Conservation (phyloP, 1,140 invertebrate genomes). For the Oreohelix idahoensis region DNA sequence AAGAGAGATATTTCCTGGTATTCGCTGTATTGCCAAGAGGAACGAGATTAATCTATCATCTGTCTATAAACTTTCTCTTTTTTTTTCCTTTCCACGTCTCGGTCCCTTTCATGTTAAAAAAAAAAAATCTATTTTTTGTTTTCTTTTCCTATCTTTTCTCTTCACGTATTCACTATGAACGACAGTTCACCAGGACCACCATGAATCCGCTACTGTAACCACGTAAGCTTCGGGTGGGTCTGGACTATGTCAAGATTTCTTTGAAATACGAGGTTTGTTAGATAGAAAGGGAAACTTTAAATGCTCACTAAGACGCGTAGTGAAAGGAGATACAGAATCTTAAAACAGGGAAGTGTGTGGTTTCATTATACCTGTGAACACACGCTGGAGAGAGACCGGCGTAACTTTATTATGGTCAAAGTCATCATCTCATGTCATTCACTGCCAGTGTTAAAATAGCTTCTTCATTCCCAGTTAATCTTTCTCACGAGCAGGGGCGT, state of each 20-base stretch:
- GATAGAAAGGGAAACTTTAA: background rate
- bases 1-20: background rate
- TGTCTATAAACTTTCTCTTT: constrained; percentile 1
- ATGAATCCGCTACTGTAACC: background rate
- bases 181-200: background rate
- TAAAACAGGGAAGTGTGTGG: background rate
- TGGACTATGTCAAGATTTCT: constrained; percentile 3
- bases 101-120: background rate
- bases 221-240: background rate
- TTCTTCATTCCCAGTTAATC: no score
- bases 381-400: no score
- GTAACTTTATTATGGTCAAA: no score
- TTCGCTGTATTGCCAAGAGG: background rate
- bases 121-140: background rate
- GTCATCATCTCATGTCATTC: no score
- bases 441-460: no score
- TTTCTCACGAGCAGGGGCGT: no score
- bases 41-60: background rate
- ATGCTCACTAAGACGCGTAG: background rate
- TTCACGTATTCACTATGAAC: background rate
- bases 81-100: background rate
- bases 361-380: background rate
- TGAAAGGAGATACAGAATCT: background rate
- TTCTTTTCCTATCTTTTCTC: background rate
- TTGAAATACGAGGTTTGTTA: background rate